phyloP scores from a whole-genome alignment of 2,888 invertebrate species.

The Eristalis intricaria region DNA sequence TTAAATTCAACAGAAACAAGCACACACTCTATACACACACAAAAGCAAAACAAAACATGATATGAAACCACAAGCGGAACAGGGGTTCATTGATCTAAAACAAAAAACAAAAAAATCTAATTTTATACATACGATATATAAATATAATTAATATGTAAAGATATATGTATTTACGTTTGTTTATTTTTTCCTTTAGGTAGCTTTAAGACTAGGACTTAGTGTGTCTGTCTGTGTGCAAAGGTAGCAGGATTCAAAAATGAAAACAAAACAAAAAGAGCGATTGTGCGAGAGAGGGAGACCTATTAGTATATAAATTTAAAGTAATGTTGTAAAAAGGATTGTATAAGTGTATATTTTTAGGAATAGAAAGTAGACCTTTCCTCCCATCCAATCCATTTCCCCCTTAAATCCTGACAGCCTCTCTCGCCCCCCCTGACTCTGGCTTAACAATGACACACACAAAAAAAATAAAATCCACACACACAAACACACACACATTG shows the following conservation, averaged over 20 bases:
- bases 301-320: conserved; percentile 54
- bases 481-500: conserved; percentile 38
- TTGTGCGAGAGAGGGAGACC: conserved; percentile 39
- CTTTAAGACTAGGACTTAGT: conserved; percentile 46
- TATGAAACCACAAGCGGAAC: conserved; percentile 22
- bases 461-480: neutral
- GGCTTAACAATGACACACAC: conserved; percentile 22
- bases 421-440: neutral
- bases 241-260: conserved; percentile 11
- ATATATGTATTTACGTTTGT: conserved; percentile 28
- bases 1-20: conserved; percentile 46
- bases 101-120: conserved; percentile 20
- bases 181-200: conserved; percentile 44
- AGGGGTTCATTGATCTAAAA: conserved; percentile 44
- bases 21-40: conserved; percentile 64
- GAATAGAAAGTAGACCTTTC: conserved; percentile 33
- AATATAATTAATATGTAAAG: conserved; percentile 13
- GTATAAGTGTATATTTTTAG: conserved; percentile 65
- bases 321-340: conserved; percentile 58
- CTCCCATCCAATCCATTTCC: neutral
- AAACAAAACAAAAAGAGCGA: conserved; percentile 6
- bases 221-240: conserved; percentile 28
- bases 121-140: conserved; percentile 68
- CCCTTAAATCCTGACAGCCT: neutral
- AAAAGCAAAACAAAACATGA: neutral